Evolutionary conservation across 2,888 invertebrate species (phyloP), one percentile per base, ranked within the genome.

Genomic region (Thysanoteuthis rhombus): DNA sequence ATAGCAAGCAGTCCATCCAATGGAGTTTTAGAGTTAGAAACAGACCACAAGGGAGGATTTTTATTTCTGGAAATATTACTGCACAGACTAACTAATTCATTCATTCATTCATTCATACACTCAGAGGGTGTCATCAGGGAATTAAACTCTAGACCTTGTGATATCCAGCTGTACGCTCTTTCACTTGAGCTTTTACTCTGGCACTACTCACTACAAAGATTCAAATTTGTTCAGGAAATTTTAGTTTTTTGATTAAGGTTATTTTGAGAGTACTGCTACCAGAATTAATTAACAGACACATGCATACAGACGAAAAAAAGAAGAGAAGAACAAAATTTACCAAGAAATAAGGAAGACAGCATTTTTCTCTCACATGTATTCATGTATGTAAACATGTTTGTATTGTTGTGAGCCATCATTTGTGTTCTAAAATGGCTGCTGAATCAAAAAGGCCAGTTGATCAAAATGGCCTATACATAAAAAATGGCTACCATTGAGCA

Each of bases 331-430:
- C 92, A 92, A 45, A 45, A 92, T 45, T 92, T 45, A 92, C 92
- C 92, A 45, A 92, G 40, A 45, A 92, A 92, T 40, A 92, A 92
- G 92, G 92, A 92, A 92, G 92, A 92, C 92, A 92, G 45, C 16
- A 45, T 92, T 45, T 45, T 92, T 92, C n/a, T 92, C 42, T 92
- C 92, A 42, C 92, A 36, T n/a, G 12, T 75, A 75, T 75, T 75
- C 75, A 75, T 75, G 75, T n/a, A 75, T 75, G 75, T 75, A n/a
- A 75, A 36, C n/a, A 75, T 75, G n/a, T n/a, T 75, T n/a, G n/a
- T 75, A 36, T 75, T n/a, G 12, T 75, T 75, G n/a, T 75, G 75
- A n/a, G 75, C 75, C 16, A 75, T 36, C 75, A 75, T 75, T 75
- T 75, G n/a, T 75, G 10, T 16, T 0, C 16, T 75, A 32, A 75